Conservation (phyloP, 1,140 invertebrate genomes). For the Ceratina japonica region DNA sequence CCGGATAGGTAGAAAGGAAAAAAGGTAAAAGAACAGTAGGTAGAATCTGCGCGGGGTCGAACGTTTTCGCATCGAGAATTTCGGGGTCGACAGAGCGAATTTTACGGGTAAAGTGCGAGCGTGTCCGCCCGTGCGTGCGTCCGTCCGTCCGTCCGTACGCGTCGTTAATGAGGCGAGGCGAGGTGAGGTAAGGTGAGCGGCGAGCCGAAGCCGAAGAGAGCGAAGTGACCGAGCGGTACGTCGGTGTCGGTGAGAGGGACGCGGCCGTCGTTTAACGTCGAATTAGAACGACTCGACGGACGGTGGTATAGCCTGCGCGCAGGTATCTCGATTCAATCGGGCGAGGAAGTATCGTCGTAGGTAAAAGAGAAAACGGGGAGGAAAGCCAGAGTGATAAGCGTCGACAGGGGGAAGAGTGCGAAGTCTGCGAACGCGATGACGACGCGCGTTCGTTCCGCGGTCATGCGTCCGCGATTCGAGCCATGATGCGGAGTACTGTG, state of each 20-base stretch:
- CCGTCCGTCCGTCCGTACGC: slow-evolving; percentile 10
- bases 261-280: slow-evolving; percentile 17
- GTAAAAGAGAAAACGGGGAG: not conserved
- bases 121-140: slow-evolving; percentile 1
- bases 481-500: slow-evolving; percentile 57
- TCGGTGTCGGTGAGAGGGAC: slow-evolving; percentile 36
- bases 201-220: slow-evolving; percentile 42
- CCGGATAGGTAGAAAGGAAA: slow-evolving; percentile 17
- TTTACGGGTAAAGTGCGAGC: slow-evolving; percentile 2
- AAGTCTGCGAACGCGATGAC: slow-evolving; percentile 53
- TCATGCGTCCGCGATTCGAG: slow-evolving; percentile 56
- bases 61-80: slow-evolving; percentile 8
- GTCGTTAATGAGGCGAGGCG: slow-evolving; percentile 20
- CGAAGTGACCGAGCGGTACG: slow-evolving; percentile 63
- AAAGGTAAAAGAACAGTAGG: slow-evolving; percentile 1
- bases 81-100: not conserved
- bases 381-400: not conserved
- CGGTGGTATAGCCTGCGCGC: not conserved
- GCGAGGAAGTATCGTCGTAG: not conserved
- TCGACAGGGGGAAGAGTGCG: slow-evolving; percentile 37
- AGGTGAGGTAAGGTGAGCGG: slow-evolving; percentile 32
- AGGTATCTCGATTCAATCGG: not conserved
- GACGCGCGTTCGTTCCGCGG: slow-evolving; percentile 58
- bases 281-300: not conserved
- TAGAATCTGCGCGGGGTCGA: not conserved